Evolutionary conservation across 1,140 invertebrate species (phyloP), one percentile per base, ranked within the genome.

Genomic region (Caenorhabditis remanei): DNA sequence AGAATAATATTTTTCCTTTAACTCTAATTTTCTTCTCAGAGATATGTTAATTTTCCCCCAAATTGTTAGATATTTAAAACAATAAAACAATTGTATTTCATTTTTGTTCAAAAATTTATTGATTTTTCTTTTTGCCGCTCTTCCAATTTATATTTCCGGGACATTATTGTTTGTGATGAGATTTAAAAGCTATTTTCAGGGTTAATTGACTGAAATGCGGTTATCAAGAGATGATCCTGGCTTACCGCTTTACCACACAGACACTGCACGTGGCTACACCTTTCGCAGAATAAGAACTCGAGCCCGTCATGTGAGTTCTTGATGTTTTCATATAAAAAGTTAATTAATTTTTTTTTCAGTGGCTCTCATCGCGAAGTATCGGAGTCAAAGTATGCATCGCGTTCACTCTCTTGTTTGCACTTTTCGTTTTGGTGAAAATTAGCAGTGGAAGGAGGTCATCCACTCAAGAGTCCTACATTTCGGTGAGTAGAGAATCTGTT

Each of bases 141-240:
- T 24, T 6, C 11, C 8, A 19, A 8, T 50, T 79, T n/a, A 24
- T 9, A 24, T 9, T 32, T 50, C 24, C 55, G 6, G 4, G 4
- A 58, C 6, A 32, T 0, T 32, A 0, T 8, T n/a, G 7, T 79
- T 50, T 9, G 2, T 79, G 7, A 5, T 13, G 11, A 79, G 14
- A 24, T 50, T 19, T 43, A 41, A 1, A 32, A 50, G 11, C 4
- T 46, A 46, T 46, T 71, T 79, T 14, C 71, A 79, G 71, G 71
- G 71, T 50, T 50, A 50, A 50, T 79, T 79, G 46, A 79, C 71
- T 79, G 19, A 79, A 41, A 79, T 79, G 71, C 71, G 71, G 71
- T 50, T 79, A n/a, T 11, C 40, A n/a, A 50, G 71, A 24, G 46
- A 79, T 50, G 71, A 79, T 79, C 71, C 46, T 13, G 71, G 71